Conservation (phyloP, 64 coral and sea anemone species). For the Stylophora pistillata region DNA sequence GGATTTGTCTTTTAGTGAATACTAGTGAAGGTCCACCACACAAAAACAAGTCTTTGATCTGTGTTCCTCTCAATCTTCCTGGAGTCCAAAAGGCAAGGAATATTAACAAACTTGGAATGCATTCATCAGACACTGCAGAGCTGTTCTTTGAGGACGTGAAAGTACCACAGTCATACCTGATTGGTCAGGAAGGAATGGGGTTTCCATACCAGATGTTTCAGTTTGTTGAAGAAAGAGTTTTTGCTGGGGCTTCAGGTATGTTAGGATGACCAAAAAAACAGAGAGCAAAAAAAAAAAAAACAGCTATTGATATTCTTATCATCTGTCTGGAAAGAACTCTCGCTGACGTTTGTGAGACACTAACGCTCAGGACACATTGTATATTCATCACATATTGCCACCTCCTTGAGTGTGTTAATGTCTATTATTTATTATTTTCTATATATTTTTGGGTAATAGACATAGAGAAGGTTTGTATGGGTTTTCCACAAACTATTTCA, state of each 20-base stretch:
- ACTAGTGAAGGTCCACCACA: conserved; percentile 87
- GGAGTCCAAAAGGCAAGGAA: conserved; percentile 81
- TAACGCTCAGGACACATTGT: too few species aligned
- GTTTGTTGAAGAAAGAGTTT: conserved; percentile 99
- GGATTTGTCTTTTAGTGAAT: conserved; percentile 96
- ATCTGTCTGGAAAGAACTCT: too few species aligned
- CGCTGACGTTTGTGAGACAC: too few species aligned
- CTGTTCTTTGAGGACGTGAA: conserved; percentile 97
- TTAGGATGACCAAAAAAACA: too few species aligned
- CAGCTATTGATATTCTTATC: neutral
- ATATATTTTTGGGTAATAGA: too few species aligned
- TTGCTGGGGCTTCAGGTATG: conserved; percentile 91
- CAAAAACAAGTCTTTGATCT: conserved; percentile 92
- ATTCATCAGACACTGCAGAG: conserved; percentile 97
- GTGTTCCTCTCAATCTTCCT: conserved; percentile 79
- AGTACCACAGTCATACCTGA: conserved; percentile 87
- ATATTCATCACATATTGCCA: too few species aligned
- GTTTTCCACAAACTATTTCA: too few species aligned
- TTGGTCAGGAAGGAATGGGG: conserved; percentile 92
- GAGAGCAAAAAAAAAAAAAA: too few species aligned
- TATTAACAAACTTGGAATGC: conserved; percentile 95
- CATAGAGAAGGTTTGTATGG: too few species aligned
- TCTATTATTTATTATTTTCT: too few species aligned
- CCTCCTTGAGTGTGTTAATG: too few species aligned
- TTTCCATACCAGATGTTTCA: conserved; percentile 97